Evolutionary conservation across 2,888 invertebrate genomes (phyloP), one percentile per base, ranked within the genome.

Genomic region (Eristalinus aeneus): DNA sequence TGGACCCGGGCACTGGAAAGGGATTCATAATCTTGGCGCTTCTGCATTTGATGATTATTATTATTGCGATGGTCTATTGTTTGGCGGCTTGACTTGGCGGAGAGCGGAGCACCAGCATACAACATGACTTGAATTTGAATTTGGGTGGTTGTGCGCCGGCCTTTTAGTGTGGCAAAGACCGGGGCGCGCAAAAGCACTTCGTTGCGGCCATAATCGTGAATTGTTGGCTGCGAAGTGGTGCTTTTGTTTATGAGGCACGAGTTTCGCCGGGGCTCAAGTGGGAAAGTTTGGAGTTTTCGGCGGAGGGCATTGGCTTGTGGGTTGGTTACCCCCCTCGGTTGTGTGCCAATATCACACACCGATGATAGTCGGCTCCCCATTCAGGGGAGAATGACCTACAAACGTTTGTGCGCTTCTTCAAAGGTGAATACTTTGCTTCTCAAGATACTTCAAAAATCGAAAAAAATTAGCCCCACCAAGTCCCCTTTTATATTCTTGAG

Each of bases 41-140:
- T 78, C 86, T 86, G 82, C 77, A 82, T 73, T 82, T 86, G 81
- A 82, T 86, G 82, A 78, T 86, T 86, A 86, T 82, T 82, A 77
- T 82, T 81, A 82, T 74, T 39, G 61, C 20, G 78, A 81, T 77
- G 77, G 76, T 54, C 77, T 81, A 86, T 81, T 86, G 85, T 86
- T 86, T 74, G 82, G 58, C 63, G 74, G 60, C 71, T 82, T 73
- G 69, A 67, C 81, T 77, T 77, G 27, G 5, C 10, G 77, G 32
- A 34, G 34, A 12, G 6, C 39, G 31, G 6, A 23, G 22, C 23
- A 34, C 23, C n/a, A 53, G 20, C 46, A 76, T 20, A 22, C 58
- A 65, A 78, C 86, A 82, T 82, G 86, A 71, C 86, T 74, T 71
- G 86, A 73, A 82, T 86, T 69, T 8, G 60, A 69, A 86, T 46